Evolutionary conservation across 2,113 vertebrate genomes (phyloP).

Genomic region (Leptocoma aspasia): DNA sequence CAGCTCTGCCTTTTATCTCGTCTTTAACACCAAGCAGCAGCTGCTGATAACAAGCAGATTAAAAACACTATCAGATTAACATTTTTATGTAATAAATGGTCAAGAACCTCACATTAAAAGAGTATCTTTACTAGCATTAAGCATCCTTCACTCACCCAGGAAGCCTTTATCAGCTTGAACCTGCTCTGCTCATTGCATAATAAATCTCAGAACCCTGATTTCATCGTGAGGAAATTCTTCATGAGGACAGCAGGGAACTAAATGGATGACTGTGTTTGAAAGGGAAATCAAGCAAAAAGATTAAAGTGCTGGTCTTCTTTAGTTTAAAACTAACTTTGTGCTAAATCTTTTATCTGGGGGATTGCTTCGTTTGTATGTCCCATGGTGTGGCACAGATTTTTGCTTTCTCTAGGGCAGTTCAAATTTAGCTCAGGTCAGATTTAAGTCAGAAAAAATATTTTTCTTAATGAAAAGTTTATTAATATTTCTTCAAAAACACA

Average conservation of each 20-base stretch:
- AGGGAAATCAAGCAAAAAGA: conserved; percentile 57
- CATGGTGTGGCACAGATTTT: background rate
- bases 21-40: conserved; percentile 35
- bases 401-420: background rate
- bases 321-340: conserved; percentile 34
- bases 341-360: background rate
- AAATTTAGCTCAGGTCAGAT: background rate
- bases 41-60: conserved; percentile 62
- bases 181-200: conserved; percentile 53
- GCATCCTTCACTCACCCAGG: conserved; percentile 62
- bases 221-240: conserved; percentile 60
- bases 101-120: conserved; percentile 63
- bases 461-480: background rate
- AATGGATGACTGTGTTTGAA: conserved; percentile 56
- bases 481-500: background rate
- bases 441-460: background rate
- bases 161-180: conserved; percentile 71
- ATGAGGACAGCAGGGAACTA: conserved; percentile 56
- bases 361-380: background rate
- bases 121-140: conserved; percentile 66
- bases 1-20: conserved; percentile 47
- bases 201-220: conserved; percentile 46
- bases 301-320: conserved; percentile 37
- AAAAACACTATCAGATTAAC: conserved; percentile 69
- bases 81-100: conserved; percentile 67